Conservation (phyloP, 2,888 invertebrate genomes). For the Andrena hattorfiana region DNA sequence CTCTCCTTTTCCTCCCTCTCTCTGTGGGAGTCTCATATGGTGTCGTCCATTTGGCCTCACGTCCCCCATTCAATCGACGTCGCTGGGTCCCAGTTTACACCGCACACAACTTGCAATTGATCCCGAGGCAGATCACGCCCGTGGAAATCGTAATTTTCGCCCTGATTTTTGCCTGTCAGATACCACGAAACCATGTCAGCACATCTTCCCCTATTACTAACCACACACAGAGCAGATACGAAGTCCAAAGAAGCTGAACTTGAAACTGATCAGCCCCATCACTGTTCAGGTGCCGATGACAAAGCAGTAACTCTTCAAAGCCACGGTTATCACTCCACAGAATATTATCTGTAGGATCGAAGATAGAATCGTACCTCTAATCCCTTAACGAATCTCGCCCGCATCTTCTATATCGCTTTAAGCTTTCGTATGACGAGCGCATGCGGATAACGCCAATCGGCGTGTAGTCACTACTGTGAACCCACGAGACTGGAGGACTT, state of each 20-base stretch:
- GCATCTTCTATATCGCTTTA: too few relatives aligned
- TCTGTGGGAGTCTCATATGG: slow-evolving; percentile 20
- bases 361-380: not conserved
- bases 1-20: not conserved
- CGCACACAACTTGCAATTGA: slow-evolving; percentile 7
- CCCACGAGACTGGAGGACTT: too few relatives aligned
- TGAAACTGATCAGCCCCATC: not conserved
- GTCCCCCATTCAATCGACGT: slow-evolving; percentile 8
- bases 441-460: too few relatives aligned
- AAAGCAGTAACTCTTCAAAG: not conserved
- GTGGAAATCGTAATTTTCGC: slow-evolving; percentile 1
- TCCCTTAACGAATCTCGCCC: not conserved
- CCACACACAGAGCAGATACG: not conserved
- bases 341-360: not conserved
- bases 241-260: not conserved
- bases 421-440: too few relatives aligned
- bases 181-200: not conserved
- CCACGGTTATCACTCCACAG: not conserved
- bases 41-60: not conserved
- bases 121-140: slow-evolving; percentile 4
- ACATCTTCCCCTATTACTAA: too few relatives aligned
- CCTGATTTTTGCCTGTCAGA: not conserved
- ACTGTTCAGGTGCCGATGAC: not conserved
- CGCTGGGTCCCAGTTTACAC: slow-evolving; percentile 1
- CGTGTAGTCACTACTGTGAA: too few relatives aligned